These are phyloP conservation scores for Odocoileus virginianus DNA, from an alignment of 2,113 vertebrate species.

Conservation along the genomic window DNA sequence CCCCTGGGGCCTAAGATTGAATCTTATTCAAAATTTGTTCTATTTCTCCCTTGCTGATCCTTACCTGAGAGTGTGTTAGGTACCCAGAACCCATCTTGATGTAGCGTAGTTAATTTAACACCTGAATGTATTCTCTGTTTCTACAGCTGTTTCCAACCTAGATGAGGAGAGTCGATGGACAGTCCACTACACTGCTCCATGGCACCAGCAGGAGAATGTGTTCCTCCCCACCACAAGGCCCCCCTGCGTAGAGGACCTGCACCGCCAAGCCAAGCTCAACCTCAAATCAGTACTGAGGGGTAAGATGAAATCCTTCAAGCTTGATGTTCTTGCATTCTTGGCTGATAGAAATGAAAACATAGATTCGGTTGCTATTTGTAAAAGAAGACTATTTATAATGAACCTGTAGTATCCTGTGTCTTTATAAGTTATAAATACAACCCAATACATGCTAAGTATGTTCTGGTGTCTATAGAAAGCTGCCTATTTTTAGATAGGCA, in stretches of 20 bases:
- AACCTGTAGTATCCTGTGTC: background rate
- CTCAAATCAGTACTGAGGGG: constrained; percentile 96
- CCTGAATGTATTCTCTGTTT: constrained; percentile 31
- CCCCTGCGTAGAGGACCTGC: constrained; percentile 94
- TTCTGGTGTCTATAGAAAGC: background rate
- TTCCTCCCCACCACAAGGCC: constrained; percentile 92
- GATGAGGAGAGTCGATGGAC: constrained; percentile 98
- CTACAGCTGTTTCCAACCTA: constrained; percentile 94
- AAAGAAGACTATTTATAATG: background rate
- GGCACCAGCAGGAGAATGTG: constrained; percentile 98
- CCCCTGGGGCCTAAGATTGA: background rate
- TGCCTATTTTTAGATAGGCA: background rate
- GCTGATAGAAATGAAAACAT: background rate
- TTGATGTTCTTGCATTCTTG: background rate
- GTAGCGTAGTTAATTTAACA: background rate
- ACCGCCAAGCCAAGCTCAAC: constrained; percentile 97
- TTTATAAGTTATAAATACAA: background rate
- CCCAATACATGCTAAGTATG: background rate
- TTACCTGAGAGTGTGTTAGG: background rate
- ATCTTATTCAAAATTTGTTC: background rate
- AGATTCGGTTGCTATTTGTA: background rate
- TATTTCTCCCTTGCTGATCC: background rate
- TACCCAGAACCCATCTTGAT: background rate
- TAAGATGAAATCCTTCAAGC: constrained; percentile 65
- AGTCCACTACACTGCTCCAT: constrained; percentile 94